Evolutionary conservation across 2,888 invertebrate species (phyloP).

Genomic region (Chymomyza amoena): DNA sequence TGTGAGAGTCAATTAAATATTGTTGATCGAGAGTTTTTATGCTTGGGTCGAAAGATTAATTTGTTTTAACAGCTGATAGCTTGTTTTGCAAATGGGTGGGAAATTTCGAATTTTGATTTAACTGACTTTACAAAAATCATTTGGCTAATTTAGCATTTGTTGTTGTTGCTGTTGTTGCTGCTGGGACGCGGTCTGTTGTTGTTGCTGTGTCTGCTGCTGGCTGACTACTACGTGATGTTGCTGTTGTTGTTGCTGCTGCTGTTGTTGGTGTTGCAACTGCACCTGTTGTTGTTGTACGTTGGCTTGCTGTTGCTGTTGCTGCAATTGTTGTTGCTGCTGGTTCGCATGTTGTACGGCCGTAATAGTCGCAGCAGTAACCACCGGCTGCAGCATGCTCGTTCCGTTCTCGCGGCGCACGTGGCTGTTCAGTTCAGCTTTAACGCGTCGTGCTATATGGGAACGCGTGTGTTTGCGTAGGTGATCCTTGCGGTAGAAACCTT

Average conservation of each 20-base stretch:
- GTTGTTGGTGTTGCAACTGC: constrained; percentile 65
- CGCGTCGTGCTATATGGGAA: constrained; percentile 89
- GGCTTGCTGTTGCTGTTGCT: constrained; percentile 69
- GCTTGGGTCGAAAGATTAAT: background rate
- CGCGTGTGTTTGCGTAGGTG: constrained; percentile 91
- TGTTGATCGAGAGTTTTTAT: constrained; percentile 48
- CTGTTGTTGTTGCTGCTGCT: constrained; percentile 56
- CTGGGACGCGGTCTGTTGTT: constrained; percentile 69
- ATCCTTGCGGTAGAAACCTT: constrained; percentile 92
- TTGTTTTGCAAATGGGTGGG: constrained; percentile 11
- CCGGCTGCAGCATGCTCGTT: constrained; percentile 77
- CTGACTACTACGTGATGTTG: constrained; percentile 25
- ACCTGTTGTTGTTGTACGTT: constrained; percentile 61
- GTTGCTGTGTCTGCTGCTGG: constrained; percentile 41
- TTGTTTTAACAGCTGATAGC: background rate
- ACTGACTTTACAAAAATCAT: constrained; percentile 78
- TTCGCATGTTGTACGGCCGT: constrained; percentile 73
- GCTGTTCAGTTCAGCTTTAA: constrained; percentile 84
- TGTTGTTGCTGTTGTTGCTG: constrained; percentile 74
- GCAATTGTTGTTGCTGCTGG: constrained; percentile 80
- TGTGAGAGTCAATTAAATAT: constrained; percentile 66
- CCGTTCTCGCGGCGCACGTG: constrained; percentile 77
- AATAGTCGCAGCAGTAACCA: constrained; percentile 71
- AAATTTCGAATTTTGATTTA: constrained; percentile 65
- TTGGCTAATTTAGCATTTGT: constrained; percentile 77